phyloP scores from a whole-genome alignment of 2,113 vertebrate species.

The Syngnathus scovelli region DNA sequence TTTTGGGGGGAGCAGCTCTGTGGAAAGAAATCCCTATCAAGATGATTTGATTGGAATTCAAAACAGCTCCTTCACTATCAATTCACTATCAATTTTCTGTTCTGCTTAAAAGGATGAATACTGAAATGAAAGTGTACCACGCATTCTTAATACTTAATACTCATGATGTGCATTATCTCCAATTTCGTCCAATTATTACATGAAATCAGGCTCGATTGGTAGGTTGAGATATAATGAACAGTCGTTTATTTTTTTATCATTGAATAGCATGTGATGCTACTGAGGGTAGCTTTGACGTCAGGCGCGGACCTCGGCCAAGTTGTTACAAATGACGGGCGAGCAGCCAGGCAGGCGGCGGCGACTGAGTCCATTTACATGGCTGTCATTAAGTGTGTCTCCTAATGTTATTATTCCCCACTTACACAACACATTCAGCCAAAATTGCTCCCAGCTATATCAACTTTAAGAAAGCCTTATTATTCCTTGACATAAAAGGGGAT shows the following conservation, averaged over 20 bases:
- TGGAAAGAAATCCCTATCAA: constrained; percentile 21
- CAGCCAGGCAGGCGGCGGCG: background rate
- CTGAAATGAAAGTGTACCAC: constrained; percentile 51
- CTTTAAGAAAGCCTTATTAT: constrained; percentile 15
- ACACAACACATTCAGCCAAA: constrained; percentile 30
- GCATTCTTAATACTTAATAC: constrained; percentile 63
- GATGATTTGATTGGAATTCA: constrained; percentile 53
- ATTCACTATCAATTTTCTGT: constrained; percentile 35
- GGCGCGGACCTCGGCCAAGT: constrained; percentile 10
- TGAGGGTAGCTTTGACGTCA: background rate
- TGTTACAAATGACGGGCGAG: constrained; percentile 11
- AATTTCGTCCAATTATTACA: constrained; percentile 67
- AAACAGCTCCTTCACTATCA: constrained; percentile 52
- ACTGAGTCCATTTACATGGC: constrained; percentile 4
- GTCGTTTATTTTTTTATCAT: constrained; percentile 54
- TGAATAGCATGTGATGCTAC: constrained; percentile 38
- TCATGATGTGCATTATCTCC: constrained; percentile 52
- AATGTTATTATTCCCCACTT: constrained; percentile 24
- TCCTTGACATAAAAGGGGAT: constrained; percentile 40
- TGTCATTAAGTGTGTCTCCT: constrained; percentile 21
- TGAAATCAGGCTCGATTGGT: constrained; percentile 33
- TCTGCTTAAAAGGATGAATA: constrained; percentile 22
- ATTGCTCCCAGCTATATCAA: constrained; percentile 26
- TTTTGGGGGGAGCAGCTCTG: background rate
- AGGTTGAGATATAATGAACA: constrained; percentile 27